phyloP scores from a whole-genome alignment of 1,140 invertebrate species.

The Brachionus manjavacas region DNA sequence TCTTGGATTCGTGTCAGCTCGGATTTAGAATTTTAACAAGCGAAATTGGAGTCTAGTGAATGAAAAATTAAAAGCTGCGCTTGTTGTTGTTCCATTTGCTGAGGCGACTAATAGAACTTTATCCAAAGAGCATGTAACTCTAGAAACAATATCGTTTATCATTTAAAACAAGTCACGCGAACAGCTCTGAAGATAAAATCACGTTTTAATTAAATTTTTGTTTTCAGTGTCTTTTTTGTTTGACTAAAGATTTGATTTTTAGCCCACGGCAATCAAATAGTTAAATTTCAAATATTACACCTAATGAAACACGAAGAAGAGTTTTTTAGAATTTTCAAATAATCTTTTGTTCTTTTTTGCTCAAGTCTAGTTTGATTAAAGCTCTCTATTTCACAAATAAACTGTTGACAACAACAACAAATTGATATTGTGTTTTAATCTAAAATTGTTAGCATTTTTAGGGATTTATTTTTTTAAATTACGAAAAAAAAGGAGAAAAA shows the following conservation, averaged over 20 bases:
- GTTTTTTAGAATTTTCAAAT: not conserved
- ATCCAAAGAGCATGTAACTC: constrained; percentile 3
- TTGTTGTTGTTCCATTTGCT: not conserved
- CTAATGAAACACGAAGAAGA: not conserved
- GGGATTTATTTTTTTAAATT: too few relatives aligned
- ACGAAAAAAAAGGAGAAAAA: too few relatives aligned
- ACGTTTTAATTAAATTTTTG: constrained; percentile 37
- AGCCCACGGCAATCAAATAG: not conserved
- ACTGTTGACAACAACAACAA: too few relatives aligned
- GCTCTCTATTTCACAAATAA: not conserved
- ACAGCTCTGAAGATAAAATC: not conserved
- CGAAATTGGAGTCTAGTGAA: constrained; percentile 10
- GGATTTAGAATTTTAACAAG: not conserved
- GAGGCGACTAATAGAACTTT: not conserved
- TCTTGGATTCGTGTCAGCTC: not conserved
- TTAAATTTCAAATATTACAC: not conserved
- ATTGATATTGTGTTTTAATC: too few relatives aligned
- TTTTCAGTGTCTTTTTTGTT: constrained; percentile 17
- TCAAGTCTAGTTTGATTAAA: not conserved
- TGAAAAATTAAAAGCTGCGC: constrained; percentile 8
- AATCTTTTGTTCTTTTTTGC: not conserved
- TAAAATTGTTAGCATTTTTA: too few relatives aligned
- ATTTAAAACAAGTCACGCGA: not conserved
- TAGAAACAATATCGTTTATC: not conserved
- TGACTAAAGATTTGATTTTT: constrained; percentile 14